Evolutionary conservation across 2,113 vertebrate species (phyloP).

Genomic region (Himantopus leucocephalus): DNA sequence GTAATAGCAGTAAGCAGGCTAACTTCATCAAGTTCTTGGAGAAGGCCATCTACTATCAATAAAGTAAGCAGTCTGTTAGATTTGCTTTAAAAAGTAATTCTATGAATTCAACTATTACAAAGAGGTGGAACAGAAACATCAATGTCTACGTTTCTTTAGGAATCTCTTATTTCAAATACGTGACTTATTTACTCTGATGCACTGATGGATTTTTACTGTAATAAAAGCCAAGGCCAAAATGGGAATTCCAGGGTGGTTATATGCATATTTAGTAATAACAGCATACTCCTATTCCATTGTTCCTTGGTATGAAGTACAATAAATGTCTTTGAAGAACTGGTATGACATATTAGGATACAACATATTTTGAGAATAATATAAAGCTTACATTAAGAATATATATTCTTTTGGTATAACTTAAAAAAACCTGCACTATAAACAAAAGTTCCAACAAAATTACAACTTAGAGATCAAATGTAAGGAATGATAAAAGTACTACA

Average conservation of each 20-base stretch:
- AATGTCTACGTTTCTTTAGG: fast-evolving
- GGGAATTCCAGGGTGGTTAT: not conserved
- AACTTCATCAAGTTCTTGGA: slow-evolving; percentile 75
- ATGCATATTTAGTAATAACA: not conserved
- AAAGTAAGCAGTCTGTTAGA: slow-evolving; percentile 21
- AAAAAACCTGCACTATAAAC: not conserved
- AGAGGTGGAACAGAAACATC: not conserved
- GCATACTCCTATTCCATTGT: not conserved
- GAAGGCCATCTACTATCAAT: slow-evolving; percentile 42
- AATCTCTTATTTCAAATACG: not conserved
- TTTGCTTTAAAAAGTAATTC: not conserved
- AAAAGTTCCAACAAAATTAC: not conserved
- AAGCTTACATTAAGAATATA: not conserved
- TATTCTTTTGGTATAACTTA: not conserved
- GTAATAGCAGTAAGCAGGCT: slow-evolving; percentile 86
- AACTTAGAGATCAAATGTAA: fast-evolving
- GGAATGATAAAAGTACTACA: not conserved
- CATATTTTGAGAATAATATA: not conserved
- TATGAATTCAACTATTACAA: not conserved
- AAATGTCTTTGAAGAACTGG: not conserved
- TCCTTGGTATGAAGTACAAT: not conserved
- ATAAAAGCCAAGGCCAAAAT: not conserved
- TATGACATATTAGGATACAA: not conserved
- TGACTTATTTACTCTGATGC: not conserved
- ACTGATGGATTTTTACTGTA: not conserved